Percentiles rank a stretch among this genome's conserved stretches.
Conservation (phyloP, 2,113 vertebrate species). For the Ciconia maguari region DNA sequence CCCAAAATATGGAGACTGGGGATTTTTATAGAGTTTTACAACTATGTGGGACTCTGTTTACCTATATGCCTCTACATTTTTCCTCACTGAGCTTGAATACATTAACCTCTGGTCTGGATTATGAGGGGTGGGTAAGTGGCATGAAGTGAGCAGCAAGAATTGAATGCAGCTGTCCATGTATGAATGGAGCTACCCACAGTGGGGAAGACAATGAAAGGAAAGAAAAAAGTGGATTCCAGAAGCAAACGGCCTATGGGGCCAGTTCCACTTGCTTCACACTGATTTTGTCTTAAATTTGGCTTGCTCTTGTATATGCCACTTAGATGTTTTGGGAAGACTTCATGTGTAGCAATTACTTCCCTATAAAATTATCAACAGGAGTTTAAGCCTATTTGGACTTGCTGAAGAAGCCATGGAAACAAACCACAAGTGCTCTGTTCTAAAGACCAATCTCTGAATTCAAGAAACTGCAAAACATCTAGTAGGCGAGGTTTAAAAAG, state of each 20-base stretch:
- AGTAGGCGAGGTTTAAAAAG: neutral
- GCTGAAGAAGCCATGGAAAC: constrained; percentile 7
- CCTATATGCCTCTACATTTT: neutral
- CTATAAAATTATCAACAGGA: constrained; percentile 51
- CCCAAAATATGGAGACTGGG: neutral
- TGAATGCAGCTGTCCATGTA: constrained; percentile 41
- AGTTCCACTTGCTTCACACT: constrained; percentile 54
- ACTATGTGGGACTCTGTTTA: neutral
- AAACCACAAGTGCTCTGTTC: neutral
- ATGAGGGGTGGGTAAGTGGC: constrained; percentile 48
- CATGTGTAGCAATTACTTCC: constrained; percentile 51
- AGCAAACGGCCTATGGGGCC: constrained; percentile 37
- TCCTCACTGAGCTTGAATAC: neutral
- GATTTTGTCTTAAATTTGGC: constrained; percentile 36
- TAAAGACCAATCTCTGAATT: neutral
- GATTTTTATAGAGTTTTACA: neutral
- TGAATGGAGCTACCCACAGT: constrained; percentile 58
- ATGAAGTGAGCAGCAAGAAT: constrained; percentile 51
- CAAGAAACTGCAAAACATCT: neutral
- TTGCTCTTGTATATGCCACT: constrained; percentile 16
- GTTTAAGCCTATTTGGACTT: neutral
- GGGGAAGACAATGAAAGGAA: constrained; percentile 38
- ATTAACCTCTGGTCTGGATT: constrained; percentile 53
- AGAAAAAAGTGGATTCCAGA: constrained; percentile 51
- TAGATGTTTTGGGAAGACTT: constrained; percentile 35